Base-by-base conservation (phyloP, 2,888 invertebrate genomes). In the Thecophora atra region DNA sequence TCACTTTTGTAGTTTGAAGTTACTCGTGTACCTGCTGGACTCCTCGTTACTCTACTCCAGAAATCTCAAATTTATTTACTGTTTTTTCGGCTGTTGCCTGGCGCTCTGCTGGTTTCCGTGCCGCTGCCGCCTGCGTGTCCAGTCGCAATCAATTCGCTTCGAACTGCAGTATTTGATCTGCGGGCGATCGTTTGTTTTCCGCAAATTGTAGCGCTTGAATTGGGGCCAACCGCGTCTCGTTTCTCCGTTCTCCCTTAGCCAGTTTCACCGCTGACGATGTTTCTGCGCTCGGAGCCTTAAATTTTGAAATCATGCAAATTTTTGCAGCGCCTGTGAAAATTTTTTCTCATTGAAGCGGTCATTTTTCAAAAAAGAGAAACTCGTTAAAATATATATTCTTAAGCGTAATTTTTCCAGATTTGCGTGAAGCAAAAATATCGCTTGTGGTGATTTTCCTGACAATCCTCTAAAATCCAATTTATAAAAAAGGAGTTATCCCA, bases 71-170 rank as follows among this genome's bases (percentile, higher is more conserved):
- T 69, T 69, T 69, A 69, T 69, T 47, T 60, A 47, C 60, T 13
- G 21, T 24, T 51, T 69, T 69, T 69, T 28, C 19, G 28, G 44
- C 47, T 58, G 69, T 44, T 69, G 60, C 24, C 58, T 69, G 69
- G 47, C 58, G 42, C 42, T 21, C 37, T 37, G 62, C 37, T 11
- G 19, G n/a, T n/a, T 17, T n/a, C 37, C 37, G 28, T n/a, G 28
- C 37, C 42, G 37, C 44, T 44, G 44, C 26, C 26, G 28, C n/a
- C 54, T 52, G 17, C 69, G 69, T 69, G 69, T 69, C 28, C 69
- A 60, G 69, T 69, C 69, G 37, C 60, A 69, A 69, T 69, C 69
- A 69, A 69, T 69, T 69, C 47, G 30, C 44, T 69, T 28, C 69
- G 60, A 51, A 60, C 47, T 44, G 26, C 17, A 60, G 19, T 26